These are phyloP conservation scores for Cepaea nemoralis DNA, from an alignment of 1,140 invertebrate genomes.

Conservation along the genomic window DNA sequence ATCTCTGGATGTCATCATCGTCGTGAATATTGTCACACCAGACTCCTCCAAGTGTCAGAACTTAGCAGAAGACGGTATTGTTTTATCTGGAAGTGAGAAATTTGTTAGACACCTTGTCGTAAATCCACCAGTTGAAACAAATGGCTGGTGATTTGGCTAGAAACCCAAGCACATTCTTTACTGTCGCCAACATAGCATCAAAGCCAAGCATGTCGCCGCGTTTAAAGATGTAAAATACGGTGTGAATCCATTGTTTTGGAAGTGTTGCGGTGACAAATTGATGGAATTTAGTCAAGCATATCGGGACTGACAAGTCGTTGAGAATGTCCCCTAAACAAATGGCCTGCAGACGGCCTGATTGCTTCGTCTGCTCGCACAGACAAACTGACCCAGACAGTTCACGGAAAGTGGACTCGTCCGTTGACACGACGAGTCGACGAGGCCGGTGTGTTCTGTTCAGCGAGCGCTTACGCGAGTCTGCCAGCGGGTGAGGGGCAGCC, in stretches of 20 bases:
- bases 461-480: constrained; percentile 14
- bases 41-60: neutral
- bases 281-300: neutral
- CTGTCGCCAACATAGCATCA: neutral
- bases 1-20: neutral
- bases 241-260: neutral
- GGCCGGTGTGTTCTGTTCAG: constrained; percentile 14
- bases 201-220: neutral
- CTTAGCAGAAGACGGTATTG: neutral
- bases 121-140: neutral
- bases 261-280: neutral
- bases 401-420: constrained; percentile 16
- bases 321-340: too few relatives aligned
- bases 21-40: neutral
- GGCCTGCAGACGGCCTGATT: constrained; percentile 14
- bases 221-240: neutral
- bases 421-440: constrained; percentile 2
- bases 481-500: neutral
- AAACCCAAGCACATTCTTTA: constrained; percentile 1
- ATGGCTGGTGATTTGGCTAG: neutral
- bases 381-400: constrained; percentile 26
- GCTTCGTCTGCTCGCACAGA: constrained; percentile 2
- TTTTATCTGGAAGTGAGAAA: neutral
- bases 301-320: too few relatives aligned
- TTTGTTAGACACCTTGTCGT: neutral